Base-by-base conservation (phyloP, 2,113 vertebrate species). In the Pterocles orientalis region DNA sequence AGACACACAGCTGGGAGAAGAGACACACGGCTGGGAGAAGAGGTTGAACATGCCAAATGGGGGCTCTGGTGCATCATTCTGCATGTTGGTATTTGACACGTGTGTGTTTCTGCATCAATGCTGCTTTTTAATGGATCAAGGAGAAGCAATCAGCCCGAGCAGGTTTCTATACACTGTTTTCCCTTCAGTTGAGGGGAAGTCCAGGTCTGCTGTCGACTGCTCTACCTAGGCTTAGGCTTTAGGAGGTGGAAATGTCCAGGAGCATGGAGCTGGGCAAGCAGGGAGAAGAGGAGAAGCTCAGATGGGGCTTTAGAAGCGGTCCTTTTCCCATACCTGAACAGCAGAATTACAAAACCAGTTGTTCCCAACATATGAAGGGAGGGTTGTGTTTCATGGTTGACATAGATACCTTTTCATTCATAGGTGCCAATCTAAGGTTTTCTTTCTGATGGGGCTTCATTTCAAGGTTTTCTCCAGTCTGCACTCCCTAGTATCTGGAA, bases 21-120 rank as follows among this genome's bases (percentile, higher is more conserved):
- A 56, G 48, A 41, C 41, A 41, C 41, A 41, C 14, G 41, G 41
- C 41, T 41, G 41, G 41, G 41, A 41, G 41, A 41, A 41, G 41
- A 41, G 41, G 13, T 3, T 85, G 82, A n/a, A 65, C 0, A 0
- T 86, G 79, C 41, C 3, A 9, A 33, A 29, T 1, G 0, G 39
- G 34, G 39, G 24, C 50, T 68, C 85, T 69, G 58, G 15, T 28
- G 25, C 6, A 0, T 82, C 75, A 6, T 53, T 79, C 61, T 12
- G 1, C 6, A 0, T 29, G 31, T 68, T 62, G 71, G 3, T 79
- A n/a, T 68, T 56, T 60, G 48, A 36, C 17, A 5, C 10, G 41
- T 43, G 36, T 71, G 43, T 48, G 45, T 71, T 82, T 70, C 17
- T 53, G 41, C 85, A n/a, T 10, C 3, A 4, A 4, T 72, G 13